These are phyloP conservation scores for Homalodisca vitripennis DNA, from an alignment of 1,140 invertebrate species.

Conservation along the genomic window DNA sequence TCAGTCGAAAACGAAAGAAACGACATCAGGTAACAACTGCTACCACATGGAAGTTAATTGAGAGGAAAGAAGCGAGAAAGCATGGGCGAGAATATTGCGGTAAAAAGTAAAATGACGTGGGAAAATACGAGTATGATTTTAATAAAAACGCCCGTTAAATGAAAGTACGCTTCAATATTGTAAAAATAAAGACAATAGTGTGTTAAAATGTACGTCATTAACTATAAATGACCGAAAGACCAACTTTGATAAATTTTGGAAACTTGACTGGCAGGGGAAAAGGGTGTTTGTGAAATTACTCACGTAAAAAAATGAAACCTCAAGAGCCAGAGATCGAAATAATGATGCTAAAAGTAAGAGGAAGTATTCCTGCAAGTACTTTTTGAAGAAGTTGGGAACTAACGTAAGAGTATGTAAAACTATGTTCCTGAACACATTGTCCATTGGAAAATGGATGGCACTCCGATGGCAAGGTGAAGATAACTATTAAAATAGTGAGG, in stretches of 20 bases:
- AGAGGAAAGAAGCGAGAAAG: conserved; percentile 16
- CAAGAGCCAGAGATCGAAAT: conserved; percentile 18
- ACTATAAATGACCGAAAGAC: conserved; percentile 15
- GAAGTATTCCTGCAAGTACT: conserved; percentile 22
- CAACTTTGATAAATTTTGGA: conserved; percentile 31
- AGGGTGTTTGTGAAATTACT: conserved; percentile 21
- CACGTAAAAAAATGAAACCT: conserved; percentile 13
- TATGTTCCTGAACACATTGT: conserved; percentile 25
- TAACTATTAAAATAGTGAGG: no score
- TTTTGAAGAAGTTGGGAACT: not conserved
- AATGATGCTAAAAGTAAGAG: conserved; percentile 23
- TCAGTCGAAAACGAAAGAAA: conserved; percentile 27
- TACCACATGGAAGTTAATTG: conserved; percentile 21
- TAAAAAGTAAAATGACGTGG: conserved; percentile 12
- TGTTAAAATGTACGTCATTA: conserved; percentile 19
- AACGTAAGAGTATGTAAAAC: conserved; percentile 29
- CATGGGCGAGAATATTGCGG: conserved; percentile 24
- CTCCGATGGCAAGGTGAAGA: conserved; percentile 20
- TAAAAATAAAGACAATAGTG: conserved; percentile 20
- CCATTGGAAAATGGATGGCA: conserved; percentile 17
- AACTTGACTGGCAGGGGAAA: conserved; percentile 22
- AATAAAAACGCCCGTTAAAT: conserved; percentile 21
- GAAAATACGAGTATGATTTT: conserved; percentile 11
- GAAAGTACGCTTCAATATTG: conserved; percentile 29
- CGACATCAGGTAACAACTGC: conserved; percentile 18